Percentiles rank a stretch among this genome's conserved stretches.
phyloP scores from a whole-genome alignment of 2,888 invertebrate species.

The Patella ulyssiponensis region DNA sequence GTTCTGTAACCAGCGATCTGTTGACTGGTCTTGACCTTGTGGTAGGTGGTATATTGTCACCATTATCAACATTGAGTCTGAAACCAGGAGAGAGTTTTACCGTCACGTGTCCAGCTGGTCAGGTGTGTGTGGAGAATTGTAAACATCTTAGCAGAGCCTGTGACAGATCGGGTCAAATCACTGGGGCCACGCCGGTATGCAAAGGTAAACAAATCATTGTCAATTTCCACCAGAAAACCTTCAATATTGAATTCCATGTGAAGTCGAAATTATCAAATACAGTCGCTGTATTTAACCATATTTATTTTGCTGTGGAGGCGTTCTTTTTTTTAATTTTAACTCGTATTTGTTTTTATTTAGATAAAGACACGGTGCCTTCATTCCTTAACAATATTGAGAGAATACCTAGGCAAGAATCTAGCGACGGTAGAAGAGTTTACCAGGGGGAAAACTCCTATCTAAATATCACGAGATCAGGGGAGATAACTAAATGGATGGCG shows the following conservation, averaged over 20 bases:
- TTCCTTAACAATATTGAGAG: not conserved
- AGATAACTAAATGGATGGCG: constrained; percentile 16
- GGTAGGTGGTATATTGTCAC: not conserved
- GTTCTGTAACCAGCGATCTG: not conserved
- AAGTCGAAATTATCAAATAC: no score
- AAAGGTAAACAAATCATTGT: not conserved
- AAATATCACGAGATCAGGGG: constrained; percentile 15
- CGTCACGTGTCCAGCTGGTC: not conserved
- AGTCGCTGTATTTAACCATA: no score
- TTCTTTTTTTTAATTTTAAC: no score
- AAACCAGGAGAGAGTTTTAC: not conserved
- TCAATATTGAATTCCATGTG: no score
- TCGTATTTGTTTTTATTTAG: not conserved
- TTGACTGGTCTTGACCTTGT: not conserved
- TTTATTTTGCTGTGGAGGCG: no score
- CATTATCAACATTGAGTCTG: not conserved
- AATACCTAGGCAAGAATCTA: not conserved
- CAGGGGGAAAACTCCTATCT: constrained; percentile 11
- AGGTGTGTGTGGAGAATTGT: not conserved
- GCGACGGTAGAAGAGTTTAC: not conserved
- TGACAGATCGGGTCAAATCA: not conserved
- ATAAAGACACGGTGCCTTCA: not conserved
- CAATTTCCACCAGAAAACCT: no score
- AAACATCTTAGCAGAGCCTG: constrained; percentile 4
- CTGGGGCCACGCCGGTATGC: not conserved